phyloP scores from a whole-genome alignment of 2,113 vertebrate species.

The Solea solea region DNA sequence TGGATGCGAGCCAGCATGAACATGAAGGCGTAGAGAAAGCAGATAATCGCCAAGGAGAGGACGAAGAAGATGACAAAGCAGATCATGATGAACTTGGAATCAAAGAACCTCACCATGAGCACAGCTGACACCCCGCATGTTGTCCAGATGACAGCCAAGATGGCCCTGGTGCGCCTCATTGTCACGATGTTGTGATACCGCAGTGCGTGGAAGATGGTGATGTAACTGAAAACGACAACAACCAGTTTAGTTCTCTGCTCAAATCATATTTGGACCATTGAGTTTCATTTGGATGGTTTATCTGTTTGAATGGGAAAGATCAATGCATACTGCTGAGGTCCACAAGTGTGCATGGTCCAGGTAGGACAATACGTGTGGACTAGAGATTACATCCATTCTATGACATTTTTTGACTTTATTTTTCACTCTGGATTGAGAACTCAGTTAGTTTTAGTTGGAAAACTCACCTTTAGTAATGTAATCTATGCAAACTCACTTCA shows the following conservation, averaged over 20 bases:
- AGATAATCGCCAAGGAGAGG: constrained; percentile 86
- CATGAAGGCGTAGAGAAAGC: constrained; percentile 93
- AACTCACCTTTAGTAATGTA: no score
- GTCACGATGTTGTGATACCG: constrained; percentile 94
- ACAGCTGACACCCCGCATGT: constrained; percentile 84
- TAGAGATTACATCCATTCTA: no score
- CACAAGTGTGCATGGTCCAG: no score
- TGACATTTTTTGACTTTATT: no score
- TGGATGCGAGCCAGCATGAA: constrained; percentile 91
- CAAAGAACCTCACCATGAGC: constrained; percentile 86
- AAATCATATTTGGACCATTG: no score
- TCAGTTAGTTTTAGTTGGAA: no score
- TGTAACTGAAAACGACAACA: constrained; percentile 77
- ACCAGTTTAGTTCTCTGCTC: background rate
- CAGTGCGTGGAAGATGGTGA: constrained; percentile 94
- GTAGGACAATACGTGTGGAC: no score
- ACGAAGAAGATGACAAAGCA: constrained; percentile 87
- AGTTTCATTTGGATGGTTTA: no score
- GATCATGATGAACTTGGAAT: constrained; percentile 83
- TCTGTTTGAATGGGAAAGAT: no score
- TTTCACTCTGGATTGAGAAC: no score
- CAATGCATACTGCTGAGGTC: no score
- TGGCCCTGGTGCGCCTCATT: constrained; percentile 74
- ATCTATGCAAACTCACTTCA: no score
- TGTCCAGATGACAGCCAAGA: constrained; percentile 85